Conservation (phyloP, 2,113 vertebrate genomes). For the Agapornis roseicollis region DNA sequence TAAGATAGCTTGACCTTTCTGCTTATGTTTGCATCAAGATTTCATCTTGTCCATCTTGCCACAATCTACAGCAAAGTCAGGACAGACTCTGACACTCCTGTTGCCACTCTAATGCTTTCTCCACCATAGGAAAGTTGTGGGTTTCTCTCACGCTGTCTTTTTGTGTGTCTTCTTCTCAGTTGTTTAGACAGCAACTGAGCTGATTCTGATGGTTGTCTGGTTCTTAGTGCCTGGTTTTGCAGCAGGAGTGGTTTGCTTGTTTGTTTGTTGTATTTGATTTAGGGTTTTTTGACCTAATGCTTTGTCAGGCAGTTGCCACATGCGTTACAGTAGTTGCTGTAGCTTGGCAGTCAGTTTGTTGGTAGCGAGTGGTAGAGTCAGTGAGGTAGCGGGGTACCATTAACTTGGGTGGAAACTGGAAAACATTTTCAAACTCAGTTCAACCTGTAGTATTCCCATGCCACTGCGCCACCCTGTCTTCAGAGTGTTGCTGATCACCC, state of each 20-base stretch:
- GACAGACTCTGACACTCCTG: not conserved
- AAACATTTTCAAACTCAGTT: not conserved
- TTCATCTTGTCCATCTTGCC: not conserved
- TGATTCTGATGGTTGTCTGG: not conserved
- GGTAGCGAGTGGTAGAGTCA: not conserved
- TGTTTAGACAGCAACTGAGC: not conserved
- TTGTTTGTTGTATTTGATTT: not conserved
- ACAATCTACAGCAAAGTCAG: not conserved
- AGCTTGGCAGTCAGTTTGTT: not conserved
- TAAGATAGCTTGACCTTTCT: not conserved
- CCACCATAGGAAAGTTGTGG: not conserved
- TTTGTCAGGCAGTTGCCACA: not conserved
- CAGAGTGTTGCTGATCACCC: not conserved
- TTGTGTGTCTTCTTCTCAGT: not conserved
- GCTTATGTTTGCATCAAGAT: not conserved
- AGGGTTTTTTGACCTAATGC: not conserved
- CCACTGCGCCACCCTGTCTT: not conserved
- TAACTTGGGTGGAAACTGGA: rapidly evolving
- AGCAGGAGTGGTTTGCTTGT: not conserved
- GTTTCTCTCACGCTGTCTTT: not conserved
- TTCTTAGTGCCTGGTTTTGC: not conserved
- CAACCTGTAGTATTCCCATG: rapidly evolving
- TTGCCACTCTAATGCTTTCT: not conserved
- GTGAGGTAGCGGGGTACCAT: not conserved
- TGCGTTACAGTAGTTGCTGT: not conserved